Evolutionary conservation across 2,888 invertebrate species (phyloP).

Genomic region (Hydropsyche betteni): DNA sequence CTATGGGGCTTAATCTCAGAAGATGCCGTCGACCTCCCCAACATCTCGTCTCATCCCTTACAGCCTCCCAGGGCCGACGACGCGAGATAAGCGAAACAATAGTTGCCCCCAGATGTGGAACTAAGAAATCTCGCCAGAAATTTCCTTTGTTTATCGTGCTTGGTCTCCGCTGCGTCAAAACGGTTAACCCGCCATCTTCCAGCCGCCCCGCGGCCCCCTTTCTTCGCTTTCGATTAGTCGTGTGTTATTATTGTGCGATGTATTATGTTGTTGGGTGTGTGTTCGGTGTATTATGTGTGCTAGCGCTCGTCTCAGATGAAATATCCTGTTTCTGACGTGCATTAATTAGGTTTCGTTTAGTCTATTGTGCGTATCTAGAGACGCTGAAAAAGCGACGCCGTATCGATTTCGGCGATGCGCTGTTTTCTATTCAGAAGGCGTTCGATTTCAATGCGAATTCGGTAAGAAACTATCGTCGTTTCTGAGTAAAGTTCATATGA

Average conservation of each 20-base stretch:
- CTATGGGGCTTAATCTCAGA: conserved; percentile 47
- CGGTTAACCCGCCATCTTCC: not conserved
- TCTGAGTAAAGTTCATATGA: no score
- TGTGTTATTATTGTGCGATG: not conserved
- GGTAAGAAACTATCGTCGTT: no score
- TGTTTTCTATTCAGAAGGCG: not conserved
- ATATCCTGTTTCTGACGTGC: conserved; percentile 38
- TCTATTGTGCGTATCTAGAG: conserved; percentile 26
- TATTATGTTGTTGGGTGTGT: not conserved
- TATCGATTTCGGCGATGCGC: conserved; percentile 11
- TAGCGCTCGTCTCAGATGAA: conserved; percentile 4
- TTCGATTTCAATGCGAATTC: no score
- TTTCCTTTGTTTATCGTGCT: conserved; percentile 40
- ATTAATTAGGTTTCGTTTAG: conserved; percentile 34
- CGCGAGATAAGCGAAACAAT: conserved; percentile 47
- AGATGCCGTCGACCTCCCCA: conserved; percentile 37
- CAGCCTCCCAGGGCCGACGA: conserved; percentile 29
- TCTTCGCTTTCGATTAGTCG: no score
- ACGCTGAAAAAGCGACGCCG: conserved; percentile 5
- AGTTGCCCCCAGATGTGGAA: conserved; percentile 46
- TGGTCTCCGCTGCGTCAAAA: conserved; percentile 34
- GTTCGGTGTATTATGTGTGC: conserved; percentile 1
- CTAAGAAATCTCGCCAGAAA: conserved; percentile 47
- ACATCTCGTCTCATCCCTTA: not conserved
- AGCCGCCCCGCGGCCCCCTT: not conserved